These are phyloP conservation scores for Pinctada fucata DNA, from an alignment of 2,888 invertebrate genomes.

Conservation along the genomic window DNA sequence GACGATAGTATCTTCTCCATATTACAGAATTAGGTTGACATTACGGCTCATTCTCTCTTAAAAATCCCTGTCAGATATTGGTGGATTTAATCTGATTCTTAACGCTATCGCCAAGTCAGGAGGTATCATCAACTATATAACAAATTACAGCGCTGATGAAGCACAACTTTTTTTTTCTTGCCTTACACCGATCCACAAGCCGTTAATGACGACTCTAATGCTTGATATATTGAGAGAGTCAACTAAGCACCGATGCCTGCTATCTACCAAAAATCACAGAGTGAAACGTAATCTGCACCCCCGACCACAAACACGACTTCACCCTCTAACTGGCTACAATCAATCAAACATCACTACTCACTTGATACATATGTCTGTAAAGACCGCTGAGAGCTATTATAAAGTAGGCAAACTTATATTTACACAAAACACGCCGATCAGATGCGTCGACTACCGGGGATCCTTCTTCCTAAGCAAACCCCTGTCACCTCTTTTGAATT, in stretches of 20 bases:
- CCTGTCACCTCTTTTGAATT: neutral
- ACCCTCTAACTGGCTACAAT: neutral
- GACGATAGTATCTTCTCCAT: neutral
- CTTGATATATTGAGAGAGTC: neutral
- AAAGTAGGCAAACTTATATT: constrained; percentile 1
- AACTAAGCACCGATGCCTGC: neutral
- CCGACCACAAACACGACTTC: neutral
- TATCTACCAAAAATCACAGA: neutral
- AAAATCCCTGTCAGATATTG: neutral
- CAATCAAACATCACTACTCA: neutral
- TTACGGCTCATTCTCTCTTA: neutral
- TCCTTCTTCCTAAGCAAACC: too few species aligned
- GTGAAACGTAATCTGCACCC: neutral
- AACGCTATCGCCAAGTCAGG: neutral
- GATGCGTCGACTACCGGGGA: neutral
- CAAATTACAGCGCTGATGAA: neutral
- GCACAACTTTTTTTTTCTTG: neutral
- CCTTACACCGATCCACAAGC: neutral
- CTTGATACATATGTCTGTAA: constrained; percentile 2
- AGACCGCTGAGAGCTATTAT: neutral
- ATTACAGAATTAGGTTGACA: neutral
- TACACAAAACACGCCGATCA: neutral
- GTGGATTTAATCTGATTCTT: neutral
- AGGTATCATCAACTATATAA: neutral
- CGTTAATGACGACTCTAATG: neutral